Percentiles rank a stretch among this genome's conserved stretches.
Conservation (phyloP, 1,140 invertebrate species). For the Parapsyche elsis region DNA sequence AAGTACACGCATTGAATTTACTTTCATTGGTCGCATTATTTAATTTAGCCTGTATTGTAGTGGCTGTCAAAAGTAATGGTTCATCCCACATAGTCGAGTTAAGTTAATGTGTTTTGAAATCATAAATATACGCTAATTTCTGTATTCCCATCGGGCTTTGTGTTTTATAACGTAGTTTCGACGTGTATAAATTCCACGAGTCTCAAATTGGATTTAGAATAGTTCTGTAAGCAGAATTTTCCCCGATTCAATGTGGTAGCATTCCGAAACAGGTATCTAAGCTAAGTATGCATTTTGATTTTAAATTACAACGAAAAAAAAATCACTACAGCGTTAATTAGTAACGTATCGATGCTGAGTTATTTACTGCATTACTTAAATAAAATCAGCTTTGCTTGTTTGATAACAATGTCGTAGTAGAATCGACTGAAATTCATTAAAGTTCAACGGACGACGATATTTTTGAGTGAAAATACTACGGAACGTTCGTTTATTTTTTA, state of each 20-base stretch:
- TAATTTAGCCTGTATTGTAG: slow-evolving; percentile 27
- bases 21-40: slow-evolving; percentile 6
- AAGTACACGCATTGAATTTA: no score
- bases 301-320: no score
- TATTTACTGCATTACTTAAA: neutral
- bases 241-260: neutral
- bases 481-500: neutral
- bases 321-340: no score
- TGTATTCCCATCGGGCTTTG: neutral
- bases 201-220: neutral
- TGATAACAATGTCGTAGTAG: neutral
- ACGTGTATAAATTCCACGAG: slow-evolving; percentile 1
- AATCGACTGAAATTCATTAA: neutral
- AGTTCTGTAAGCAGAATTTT: neutral
- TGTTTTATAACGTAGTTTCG: slow-evolving; percentile 3
- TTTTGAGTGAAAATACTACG: neutral
- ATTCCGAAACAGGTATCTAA: neutral
- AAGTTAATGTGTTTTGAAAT: slow-evolving; percentile 24
- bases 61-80: slow-evolving; percentile 18
- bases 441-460: neutral
- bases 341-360: neutral
- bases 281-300: no score
- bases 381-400: neutral
- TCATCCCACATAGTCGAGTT: slow-evolving; percentile 27
- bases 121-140: slow-evolving; percentile 24